Evolutionary conservation across 1,140 invertebrate genomes (phyloP), one percentile per base, ranked within the genome.

Genomic region (Drosophila nasuta): DNA sequence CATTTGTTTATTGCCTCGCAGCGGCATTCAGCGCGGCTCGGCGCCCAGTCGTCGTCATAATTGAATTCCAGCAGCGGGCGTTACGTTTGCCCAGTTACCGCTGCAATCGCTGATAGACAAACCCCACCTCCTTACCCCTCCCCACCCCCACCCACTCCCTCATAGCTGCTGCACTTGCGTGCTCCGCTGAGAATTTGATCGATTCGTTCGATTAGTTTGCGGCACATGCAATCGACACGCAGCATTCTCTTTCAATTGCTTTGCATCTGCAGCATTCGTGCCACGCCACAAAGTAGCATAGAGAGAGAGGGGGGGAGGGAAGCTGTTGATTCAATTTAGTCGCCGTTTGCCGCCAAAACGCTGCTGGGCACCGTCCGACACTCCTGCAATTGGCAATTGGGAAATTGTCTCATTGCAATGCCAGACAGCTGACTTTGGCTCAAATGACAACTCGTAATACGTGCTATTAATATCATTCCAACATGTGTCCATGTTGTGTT

Each of bases 121-220:
- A 5, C 15, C 17, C 35, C 20, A 15, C 17, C 28, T 11, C 13
- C n/a, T 45, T 45, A 1, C 30, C 13, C 15, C 41, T 11, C 8
- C 8, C 41, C 6, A 15, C 3, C 10, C 6, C 35, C 56, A 1
- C 33, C 13, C 20, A 17, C 3, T 62, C 6, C 6, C 11, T 17
- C 76, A 30, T 56, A 15, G 1, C 48, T 33, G 30, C 30, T 59
- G 68, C 65, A 75, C 79, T 90, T 90, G 87, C 87, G 87, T 90
- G 87, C 81, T 80, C 67, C 79, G 70, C 82, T 81, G 80, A 77
- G 81, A 83, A 91, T 89, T 91, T 91, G 87, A 91, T 91, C 87
- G 88, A 91, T 91, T 91, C 83, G 82, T 91, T 91, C 88, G 87
- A 91, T 91, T 91, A 91, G 81, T 81, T 85, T 67, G 86, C 85